Conservation (phyloP, 2,113 vertebrate genomes). For the Corythoichthys intestinalis region DNA sequence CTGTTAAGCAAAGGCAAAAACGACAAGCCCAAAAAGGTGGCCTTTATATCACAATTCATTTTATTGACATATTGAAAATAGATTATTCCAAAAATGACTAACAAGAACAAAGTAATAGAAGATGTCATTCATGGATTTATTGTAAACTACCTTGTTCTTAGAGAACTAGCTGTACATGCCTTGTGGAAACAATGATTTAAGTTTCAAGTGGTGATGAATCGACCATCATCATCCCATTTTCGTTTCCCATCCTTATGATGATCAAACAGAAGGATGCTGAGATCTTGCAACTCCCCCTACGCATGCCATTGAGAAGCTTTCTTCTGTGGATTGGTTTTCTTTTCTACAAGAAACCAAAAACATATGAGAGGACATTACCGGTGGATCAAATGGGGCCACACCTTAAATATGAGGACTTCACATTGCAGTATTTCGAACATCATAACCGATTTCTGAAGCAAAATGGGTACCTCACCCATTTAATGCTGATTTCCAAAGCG, state of each 20-base stretch:
- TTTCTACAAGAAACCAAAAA: conserved; percentile 19
- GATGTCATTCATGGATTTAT: not conserved
- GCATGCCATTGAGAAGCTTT: conserved; percentile 6
- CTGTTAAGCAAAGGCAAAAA: conserved; percentile 17
- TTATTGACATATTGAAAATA: not conserved
- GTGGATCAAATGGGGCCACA: not conserved
- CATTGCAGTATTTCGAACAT: not conserved
- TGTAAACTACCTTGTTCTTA: not conserved
- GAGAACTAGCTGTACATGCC: not conserved
- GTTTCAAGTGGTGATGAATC: not conserved
- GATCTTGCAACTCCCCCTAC: not conserved
- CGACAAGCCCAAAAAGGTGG: not conserved
- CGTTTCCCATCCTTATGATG: not conserved
- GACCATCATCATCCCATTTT: not conserved
- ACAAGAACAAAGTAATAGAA: not conserved
- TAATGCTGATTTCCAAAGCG: too few relatives aligned
- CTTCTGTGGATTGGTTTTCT: not conserved
- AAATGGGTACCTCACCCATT: not conserved
- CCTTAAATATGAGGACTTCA: not conserved
- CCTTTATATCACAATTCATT: not conserved
- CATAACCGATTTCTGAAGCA: not conserved
- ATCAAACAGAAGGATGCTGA: not conserved
- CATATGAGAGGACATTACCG: not conserved
- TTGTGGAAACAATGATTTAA: not conserved
- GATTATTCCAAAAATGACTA: not conserved